Percentiles rank a stretch among this genome's conserved stretches.
These are phyloP conservation scores for Zapornia atra DNA, from an alignment of 2,113 vertebrate genomes.

Conservation along the genomic window DNA sequence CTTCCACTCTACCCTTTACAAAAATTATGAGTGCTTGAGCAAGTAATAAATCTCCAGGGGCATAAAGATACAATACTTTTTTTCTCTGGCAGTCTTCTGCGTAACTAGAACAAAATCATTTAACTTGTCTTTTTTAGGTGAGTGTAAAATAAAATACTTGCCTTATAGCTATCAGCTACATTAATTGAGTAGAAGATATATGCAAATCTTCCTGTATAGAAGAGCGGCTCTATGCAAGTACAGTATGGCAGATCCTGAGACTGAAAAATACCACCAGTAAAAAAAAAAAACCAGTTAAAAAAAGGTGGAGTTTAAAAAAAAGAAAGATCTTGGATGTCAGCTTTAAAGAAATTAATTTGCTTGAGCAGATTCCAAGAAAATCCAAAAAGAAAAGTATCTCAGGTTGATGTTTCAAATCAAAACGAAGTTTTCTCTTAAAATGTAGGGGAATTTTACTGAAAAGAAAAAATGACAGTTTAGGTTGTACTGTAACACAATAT, in stretches of 20 bases:
- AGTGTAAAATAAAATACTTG: not conserved
- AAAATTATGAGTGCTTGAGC: not conserved
- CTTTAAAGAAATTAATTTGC: not conserved
- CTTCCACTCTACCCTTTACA: not conserved
- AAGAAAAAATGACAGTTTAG: not conserved
- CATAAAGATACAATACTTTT: not conserved
- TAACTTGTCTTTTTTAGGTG: not conserved
- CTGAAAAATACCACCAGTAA: not conserved
- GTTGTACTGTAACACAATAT: not conserved
- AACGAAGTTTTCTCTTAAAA: not conserved
- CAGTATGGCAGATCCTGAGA: not conserved
- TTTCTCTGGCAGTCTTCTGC: not conserved
- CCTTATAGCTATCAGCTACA: not conserved
- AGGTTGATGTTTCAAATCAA: slow-evolving; percentile 4
- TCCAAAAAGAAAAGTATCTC: not conserved
- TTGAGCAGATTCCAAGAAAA: not conserved
- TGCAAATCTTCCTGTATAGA: not conserved
- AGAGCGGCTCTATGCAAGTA: not conserved
- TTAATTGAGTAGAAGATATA: not conserved
- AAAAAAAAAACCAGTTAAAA: not conserved
- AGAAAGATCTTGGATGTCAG: not conserved
- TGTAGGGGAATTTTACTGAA: not conserved
- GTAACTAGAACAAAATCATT: not conserved
- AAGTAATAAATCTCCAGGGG: not conserved
- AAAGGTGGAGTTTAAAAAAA: not conserved